Evolutionary conservation across 2,113 vertebrate species (phyloP), one percentile per base, ranked within the genome.

Genomic region (Phalacrocorax aristotelis): DNA sequence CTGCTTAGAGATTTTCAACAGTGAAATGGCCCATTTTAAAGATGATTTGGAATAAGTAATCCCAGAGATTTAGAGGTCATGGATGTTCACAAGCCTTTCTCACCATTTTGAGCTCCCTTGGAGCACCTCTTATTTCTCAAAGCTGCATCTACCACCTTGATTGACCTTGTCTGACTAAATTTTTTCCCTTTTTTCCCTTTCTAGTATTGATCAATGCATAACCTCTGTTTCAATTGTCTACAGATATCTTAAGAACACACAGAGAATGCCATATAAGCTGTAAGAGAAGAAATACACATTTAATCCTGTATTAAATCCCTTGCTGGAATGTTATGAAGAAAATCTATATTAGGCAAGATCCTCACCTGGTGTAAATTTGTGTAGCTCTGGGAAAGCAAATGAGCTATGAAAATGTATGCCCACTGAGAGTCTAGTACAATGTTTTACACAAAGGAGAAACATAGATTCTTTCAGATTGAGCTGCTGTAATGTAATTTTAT

Each of bases 281-380:
- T 77, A 83, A 93, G 36, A 72, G 82, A 93, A 70, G 85, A 97
- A 93, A 89, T 51, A 54, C 21, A 58, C 15, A 49, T 88, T 76
- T 90, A 91, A 95, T 85, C 82, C n/a, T 76, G 13, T 55, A 78
- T 94, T 79, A 91, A 92, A 93, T 90, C 46, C 51, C 54, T 72
- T 68, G 49, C 21, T 90, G 62, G 74, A 96, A 79, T 54, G 36
- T 76, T 79, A 75, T 30, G 29, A 92, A 83, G 62, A 76, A 91
- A 91, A 91, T 89, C 6, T 0, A 30, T 82, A 52, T 46, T 85
- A 61, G 27, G 54, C 25, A 94, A 96, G 75, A 83, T 83, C 30
- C 54, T 95, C 55, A 83, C 32, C 51, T 86, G 57, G 8, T 74
- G 66, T 79, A 87, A 36, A 64, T 83, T 89, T 91, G 30, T 61